phyloP scores from a whole-genome alignment of 2,888 invertebrate genomes.

The Cecidostiba fungosa region DNA sequence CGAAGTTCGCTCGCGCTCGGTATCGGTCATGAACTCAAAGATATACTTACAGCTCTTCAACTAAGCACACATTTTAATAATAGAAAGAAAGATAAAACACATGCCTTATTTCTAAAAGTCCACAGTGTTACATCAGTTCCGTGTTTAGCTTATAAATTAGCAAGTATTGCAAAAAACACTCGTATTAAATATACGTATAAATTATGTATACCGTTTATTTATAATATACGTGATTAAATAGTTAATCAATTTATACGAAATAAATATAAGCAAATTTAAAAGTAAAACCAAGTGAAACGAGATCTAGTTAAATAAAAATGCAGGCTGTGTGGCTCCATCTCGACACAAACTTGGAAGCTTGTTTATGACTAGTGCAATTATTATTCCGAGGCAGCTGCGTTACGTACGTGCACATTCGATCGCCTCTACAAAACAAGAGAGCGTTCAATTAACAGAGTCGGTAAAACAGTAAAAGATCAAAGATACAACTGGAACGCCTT shows the following conservation, averaged over 20 bases:
- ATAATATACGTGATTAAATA: background rate
- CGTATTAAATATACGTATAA: background rate
- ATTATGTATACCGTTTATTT: background rate
- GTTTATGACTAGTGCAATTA: conserved; percentile 35
- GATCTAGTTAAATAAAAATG: background rate
- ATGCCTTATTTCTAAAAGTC: background rate
- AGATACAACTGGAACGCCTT: conserved; percentile 44
- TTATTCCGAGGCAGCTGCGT: conserved; percentile 34
- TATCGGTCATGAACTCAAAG: conserved; percentile 60
- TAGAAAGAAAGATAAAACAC: conserved; percentile 48
- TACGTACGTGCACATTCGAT: conserved; percentile 27
- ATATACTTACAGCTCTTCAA: conserved; percentile 22
- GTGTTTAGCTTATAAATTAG: background rate
- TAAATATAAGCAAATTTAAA: too few relatives aligned
- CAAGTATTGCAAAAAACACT: background rate
- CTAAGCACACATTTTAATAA: conserved; percentile 33
- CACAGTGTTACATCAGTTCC: conserved; percentile 18
- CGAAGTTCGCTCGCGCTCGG: background rate
- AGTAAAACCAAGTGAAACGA: background rate
- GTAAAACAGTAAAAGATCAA: conserved; percentile 60
- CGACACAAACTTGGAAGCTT: background rate
- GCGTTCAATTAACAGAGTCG: conserved; percentile 57
- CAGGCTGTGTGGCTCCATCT: conserved; percentile 57
- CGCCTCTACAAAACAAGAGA: conserved; percentile 14
- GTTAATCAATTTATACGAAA: background rate